Base-by-base conservation (phyloP, 2,888 invertebrate genomes). In the Monoplex corrugatus region DNA sequence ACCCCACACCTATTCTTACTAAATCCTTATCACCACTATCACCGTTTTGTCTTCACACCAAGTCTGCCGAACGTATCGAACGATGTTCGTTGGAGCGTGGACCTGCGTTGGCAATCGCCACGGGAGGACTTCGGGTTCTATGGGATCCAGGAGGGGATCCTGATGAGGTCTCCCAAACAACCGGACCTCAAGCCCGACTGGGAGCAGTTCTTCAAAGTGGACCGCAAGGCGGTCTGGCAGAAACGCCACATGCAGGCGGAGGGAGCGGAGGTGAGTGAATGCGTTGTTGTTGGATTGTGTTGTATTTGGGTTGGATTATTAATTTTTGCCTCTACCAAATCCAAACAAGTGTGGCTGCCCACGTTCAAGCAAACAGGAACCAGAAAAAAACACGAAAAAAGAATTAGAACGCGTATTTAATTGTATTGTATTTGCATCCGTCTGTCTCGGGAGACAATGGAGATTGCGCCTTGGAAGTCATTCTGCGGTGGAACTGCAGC, bases 21-120 rank as follows among this genome's bases (percentile, higher is more conserved):
- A n/a, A n/a, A 16, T 57, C 57, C 23, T 57, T 57, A 57, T 57
- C 13, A 13, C 57, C 57, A 57, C 23, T 23, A 23, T 57, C 57
- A 16, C 57, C 13, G 16, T 23, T 6, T 32, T 32, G 23, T 23
- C 23, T 19, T 57, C 19, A 63, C 1, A 38, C 35, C 19, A 90
- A 95, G 95, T 90, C 88, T 95, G 19, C 92, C 93, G 40, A 95
- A 95, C 89, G 86, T 91, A 3, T 95, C 95, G 2, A 93, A 94
- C 82, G 93, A 94, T 43, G 92, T 95, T 5, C 93, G 95, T 8
- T 95, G 95, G 95, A 95, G 95, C 88, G 92, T 95, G 35, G 95
- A 95, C 87, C 92, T 95, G 6, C 92, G 95, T 2, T 95, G 95
- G 95, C 95, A 95, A 91, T 94, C 94, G 2, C 95, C 95, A 0